phyloP scores from a whole-genome alignment of 2,797 vertebrate genomes.

The Gymnopithys bicolor region DNA sequence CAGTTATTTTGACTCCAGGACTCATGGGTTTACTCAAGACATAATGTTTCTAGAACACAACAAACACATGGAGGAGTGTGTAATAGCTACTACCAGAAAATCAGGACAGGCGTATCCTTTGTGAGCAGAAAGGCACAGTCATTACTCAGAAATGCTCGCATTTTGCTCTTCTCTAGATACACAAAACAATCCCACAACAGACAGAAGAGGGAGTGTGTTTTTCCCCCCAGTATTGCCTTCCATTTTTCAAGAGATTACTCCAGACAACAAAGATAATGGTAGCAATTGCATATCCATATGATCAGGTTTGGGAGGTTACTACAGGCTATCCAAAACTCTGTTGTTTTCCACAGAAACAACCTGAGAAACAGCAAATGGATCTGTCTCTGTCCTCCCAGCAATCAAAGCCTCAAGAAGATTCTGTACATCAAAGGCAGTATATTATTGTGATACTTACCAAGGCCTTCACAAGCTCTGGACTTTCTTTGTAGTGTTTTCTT shows the following conservation, averaged over 20 bases:
- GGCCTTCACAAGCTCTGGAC: slow-evolving; percentile 69
- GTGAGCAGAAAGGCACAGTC: neutral
- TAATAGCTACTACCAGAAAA: neutral
- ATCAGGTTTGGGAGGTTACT: neutral
- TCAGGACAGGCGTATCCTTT: neutral
- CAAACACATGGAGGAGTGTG: fast-evolving
- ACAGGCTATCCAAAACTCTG: neutral
- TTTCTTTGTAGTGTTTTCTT: slow-evolving; percentile 75
- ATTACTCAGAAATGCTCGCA: neutral
- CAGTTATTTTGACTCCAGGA: neutral
- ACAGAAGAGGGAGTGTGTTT: neutral
- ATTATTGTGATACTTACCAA: slow-evolving; percentile 79
- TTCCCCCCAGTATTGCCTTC: neutral
- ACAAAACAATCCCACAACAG: neutral
- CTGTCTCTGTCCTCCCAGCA: neutral
- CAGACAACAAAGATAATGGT: neutral
- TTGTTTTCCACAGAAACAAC: neutral
- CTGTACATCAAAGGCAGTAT: neutral
- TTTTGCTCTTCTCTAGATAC: neutral
- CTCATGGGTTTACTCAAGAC: neutral
- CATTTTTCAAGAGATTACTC: neutral
- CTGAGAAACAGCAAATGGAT: neutral
- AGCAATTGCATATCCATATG: neutral
- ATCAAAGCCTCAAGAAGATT: neutral
- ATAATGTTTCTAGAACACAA: neutral